Evolutionary conservation across 2,113 vertebrate genomes (phyloP).

Genomic region (Cygnus buccinator): DNA sequence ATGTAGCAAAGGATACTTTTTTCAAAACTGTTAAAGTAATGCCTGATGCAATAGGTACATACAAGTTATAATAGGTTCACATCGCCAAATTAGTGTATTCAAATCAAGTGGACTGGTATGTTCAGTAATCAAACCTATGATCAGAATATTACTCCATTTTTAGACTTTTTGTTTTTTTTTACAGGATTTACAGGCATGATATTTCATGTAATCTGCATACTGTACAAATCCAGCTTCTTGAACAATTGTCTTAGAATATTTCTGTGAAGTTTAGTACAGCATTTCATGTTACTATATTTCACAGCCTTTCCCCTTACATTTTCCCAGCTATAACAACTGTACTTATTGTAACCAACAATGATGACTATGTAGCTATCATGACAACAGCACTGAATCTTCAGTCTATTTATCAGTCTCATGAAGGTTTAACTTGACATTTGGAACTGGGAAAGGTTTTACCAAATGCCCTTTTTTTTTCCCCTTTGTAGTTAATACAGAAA

Average conservation of each 20-base stretch:
- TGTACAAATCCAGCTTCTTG: neutral
- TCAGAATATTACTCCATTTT: neutral
- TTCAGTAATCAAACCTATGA: neutral
- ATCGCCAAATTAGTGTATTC: neutral
- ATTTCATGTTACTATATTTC: neutral
- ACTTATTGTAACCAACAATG: neutral
- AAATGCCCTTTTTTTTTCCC: constrained; percentile 30
- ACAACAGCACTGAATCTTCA: constrained; percentile 31
- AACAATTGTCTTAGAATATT: neutral
- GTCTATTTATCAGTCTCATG: constrained; percentile 19
- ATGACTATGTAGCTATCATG: neutral
- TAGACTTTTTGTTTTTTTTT: neutral
- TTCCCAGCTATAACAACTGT: neutral
- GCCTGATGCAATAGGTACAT: neutral
- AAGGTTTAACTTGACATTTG: constrained; percentile 68
- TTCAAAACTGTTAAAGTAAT: neutral
- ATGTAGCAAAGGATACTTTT: neutral
- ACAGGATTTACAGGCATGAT: neutral
- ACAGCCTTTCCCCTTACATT: neutral
- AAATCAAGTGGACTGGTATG: neutral
- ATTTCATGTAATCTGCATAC: neutral
- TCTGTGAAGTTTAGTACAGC: neutral
- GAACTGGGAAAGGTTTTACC: constrained; percentile 55
- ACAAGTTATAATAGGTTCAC: neutral
- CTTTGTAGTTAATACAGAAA: constrained; percentile 71